Evolutionary conservation across 2,113 vertebrate genomes (phyloP).

Genomic region (Oncorhynchus nerka): DNA sequence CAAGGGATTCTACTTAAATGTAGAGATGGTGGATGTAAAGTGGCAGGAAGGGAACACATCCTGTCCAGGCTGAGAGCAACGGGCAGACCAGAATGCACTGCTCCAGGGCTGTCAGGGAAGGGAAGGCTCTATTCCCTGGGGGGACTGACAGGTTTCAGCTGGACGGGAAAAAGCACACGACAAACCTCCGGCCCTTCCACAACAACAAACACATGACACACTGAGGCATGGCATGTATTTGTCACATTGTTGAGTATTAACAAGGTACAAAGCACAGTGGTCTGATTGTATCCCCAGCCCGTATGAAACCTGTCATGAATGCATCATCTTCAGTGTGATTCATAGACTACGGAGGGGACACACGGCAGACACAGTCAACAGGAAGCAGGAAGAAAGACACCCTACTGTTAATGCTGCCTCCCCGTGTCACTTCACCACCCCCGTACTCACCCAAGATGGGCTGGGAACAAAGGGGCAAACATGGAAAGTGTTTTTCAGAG

Average conservation of each 20-base stretch:
- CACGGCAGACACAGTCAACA: conserved; percentile 29
- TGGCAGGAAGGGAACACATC: conserved; percentile 79
- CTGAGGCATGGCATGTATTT: conserved; percentile 53
- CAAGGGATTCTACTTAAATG: conserved; percentile 83
- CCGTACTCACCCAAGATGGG: conserved; percentile 26
- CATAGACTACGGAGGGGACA: conserved; percentile 36
- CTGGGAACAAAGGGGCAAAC: conserved; percentile 58
- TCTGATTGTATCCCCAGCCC: conserved; percentile 37
- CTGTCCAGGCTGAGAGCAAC: conserved; percentile 63
- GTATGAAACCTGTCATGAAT: conserved; percentile 51
- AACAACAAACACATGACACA: conserved; percentile 70
- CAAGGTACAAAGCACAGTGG: conserved; percentile 55
- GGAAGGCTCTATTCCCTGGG: conserved; percentile 52
- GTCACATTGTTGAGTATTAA: conserved; percentile 62
- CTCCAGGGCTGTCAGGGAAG: conserved; percentile 71
- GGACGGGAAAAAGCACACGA: conserved; percentile 68
- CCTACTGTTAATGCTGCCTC: conserved; percentile 49
- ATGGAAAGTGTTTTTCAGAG: conserved; percentile 18
- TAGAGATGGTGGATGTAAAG: conserved; percentile 77
- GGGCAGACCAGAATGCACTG: conserved; percentile 60
- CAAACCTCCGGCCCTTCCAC: conserved; percentile 59
- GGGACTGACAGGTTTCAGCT: conserved; percentile 75
- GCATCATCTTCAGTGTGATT: too few relatives aligned
- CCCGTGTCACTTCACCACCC: conserved; percentile 37
- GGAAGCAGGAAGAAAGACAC: conserved; percentile 41